Conservation (phyloP, 2,113 vertebrate species). For the Anolis sagrei region DNA sequence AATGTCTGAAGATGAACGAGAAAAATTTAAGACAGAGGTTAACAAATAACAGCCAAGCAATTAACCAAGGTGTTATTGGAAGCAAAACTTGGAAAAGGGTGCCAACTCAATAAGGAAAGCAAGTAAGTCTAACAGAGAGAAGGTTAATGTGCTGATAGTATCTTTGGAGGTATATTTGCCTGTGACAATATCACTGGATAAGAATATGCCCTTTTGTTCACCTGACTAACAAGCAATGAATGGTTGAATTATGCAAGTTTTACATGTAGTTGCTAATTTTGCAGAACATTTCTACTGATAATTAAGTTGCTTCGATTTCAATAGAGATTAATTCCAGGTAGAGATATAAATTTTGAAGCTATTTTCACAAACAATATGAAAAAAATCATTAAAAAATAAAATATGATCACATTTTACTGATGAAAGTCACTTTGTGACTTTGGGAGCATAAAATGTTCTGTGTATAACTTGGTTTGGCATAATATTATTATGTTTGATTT, state of each 20-base stretch:
- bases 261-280: too few relatives aligned
- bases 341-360: too few relatives aligned
- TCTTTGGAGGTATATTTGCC: conserved; percentile 10
- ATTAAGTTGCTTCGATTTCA: too few relatives aligned
- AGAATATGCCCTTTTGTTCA: neutral
- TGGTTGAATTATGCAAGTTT: neutral
- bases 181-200: neutral
- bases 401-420: too few relatives aligned
- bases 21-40: neutral
- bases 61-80: neutral
- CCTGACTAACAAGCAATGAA: neutral
- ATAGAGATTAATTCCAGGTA: too few relatives aligned
- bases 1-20: neutral
- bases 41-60: neutral
- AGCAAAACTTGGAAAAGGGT: neutral
- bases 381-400: too few relatives aligned
- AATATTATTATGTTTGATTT: too few relatives aligned
- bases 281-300: too few relatives aligned
- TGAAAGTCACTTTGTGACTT: too few relatives aligned
- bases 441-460: too few relatives aligned
- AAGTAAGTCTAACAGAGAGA: neutral
- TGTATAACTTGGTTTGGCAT: too few relatives aligned
- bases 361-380: too few relatives aligned
- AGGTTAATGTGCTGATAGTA: neutral
- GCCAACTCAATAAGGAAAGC: neutral